Evolutionary conservation across 2,113 vertebrate genomes (phyloP).

Genomic region (Nycticorax nycticorax): DNA sequence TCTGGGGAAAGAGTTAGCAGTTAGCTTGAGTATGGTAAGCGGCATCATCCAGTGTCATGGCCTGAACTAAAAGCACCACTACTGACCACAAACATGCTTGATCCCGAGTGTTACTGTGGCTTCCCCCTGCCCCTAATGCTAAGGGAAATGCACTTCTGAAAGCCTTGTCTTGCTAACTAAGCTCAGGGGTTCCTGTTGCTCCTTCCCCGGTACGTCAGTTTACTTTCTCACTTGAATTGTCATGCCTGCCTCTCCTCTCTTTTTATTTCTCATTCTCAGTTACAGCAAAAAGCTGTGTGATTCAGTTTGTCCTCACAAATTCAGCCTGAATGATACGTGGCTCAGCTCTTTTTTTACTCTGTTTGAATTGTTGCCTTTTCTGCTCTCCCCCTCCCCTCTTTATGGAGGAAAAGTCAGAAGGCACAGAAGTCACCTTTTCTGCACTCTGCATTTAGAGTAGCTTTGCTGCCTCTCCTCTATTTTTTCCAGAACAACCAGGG

Average conservation of each 20-base stretch:
- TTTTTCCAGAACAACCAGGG: not conserved
- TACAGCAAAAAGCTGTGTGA: not conserved
- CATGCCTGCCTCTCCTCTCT: not conserved
- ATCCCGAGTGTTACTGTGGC: not conserved
- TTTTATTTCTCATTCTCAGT: not conserved
- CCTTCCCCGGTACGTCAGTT: not conserved
- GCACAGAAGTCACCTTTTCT: not conserved
- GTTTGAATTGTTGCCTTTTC: not conserved
- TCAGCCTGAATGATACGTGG: not conserved
- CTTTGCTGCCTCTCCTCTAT: not conserved
- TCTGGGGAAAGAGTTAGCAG: not conserved
- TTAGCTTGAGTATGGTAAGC: not conserved
- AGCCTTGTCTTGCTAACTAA: not conserved
- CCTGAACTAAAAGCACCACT: not conserved
- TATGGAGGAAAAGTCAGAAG: not conserved
- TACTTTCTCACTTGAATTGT: not conserved
- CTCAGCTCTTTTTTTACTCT: not conserved
- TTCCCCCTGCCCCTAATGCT: not conserved
- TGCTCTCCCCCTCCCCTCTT: not conserved
- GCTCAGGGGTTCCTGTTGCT: not conserved
- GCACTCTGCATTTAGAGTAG: not conserved
- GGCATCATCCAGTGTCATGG: not conserved
- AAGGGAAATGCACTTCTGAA: not conserved
- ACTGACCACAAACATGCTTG: not conserved
- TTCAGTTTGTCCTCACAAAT: not conserved